phyloP scores from a whole-genome alignment of 2,888 invertebrate genomes.

The Trachelus iudaicus region DNA sequence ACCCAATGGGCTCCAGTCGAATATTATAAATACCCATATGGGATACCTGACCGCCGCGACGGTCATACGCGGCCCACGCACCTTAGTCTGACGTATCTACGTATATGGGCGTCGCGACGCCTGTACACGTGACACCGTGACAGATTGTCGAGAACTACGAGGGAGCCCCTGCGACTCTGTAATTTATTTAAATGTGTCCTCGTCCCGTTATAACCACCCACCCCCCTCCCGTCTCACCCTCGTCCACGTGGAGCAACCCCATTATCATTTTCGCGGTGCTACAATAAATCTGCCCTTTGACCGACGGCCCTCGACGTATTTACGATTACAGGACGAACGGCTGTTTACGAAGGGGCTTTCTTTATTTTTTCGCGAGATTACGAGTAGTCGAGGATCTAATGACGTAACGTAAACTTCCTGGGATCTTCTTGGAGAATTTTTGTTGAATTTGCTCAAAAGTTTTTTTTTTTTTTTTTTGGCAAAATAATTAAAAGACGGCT shows the following conservation, averaged over 20 bases:
- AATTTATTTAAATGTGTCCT: constrained; percentile 35
- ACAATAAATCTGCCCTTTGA: background rate
- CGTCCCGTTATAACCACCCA: background rate
- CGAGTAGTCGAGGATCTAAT: background rate
- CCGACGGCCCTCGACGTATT: background rate
- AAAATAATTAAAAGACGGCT: background rate
- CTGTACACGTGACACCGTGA: constrained; percentile 30
- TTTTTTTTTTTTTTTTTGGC: background rate
- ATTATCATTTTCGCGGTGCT: background rate
- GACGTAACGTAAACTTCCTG: background rate
- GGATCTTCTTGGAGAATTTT: background rate
- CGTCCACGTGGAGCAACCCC: background rate
- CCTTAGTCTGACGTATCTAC: background rate
- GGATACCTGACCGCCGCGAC: background rate
- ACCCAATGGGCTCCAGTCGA: background rate
- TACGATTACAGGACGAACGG: background rate
- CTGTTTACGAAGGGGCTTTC: background rate
- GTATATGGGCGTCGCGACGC: background rate
- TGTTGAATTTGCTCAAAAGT: background rate
- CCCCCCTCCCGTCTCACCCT: too few species aligned
- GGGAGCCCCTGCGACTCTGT: constrained; percentile 30
- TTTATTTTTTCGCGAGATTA: background rate
- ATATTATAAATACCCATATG: constrained; percentile 1
- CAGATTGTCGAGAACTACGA: constrained; percentile 30
- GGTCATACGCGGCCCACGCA: background rate